A percentile compares a stretch with the other conserved stretches of the same genome.
Evolutionary conservation across 1,140 invertebrate genomes (phyloP).

Genomic region (Trichogramma pretiosum): DNA sequence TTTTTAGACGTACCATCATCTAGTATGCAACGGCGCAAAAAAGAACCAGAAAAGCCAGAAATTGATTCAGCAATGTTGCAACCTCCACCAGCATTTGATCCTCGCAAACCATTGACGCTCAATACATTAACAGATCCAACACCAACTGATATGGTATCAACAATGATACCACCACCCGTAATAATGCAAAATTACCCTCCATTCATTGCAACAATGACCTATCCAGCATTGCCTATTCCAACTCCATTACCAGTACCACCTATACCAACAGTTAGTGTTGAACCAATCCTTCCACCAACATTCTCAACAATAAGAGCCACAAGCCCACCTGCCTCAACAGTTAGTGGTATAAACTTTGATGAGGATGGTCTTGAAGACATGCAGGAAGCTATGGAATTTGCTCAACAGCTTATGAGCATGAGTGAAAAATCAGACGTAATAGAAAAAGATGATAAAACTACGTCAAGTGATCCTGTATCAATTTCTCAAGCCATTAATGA

Average conservation of each 20-base stretch:
- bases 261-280: constrained; percentile 1
- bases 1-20: no score
- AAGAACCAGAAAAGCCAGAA: no score
- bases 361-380: constrained; percentile 36
- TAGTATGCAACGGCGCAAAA: no score
- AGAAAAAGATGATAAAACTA: not conserved
- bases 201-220: constrained; percentile 16
- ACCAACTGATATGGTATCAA: not conserved
- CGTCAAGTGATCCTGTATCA: no score
- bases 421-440: no score
- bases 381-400: constrained; percentile 39
- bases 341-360: constrained; percentile 12
- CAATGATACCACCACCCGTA: constrained; percentile 8
- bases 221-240: constrained; percentile 12
- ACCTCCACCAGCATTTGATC: constrained; percentile 17
- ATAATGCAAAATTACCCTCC: constrained; percentile 6
- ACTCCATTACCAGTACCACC: not conserved
- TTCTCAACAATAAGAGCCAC: constrained; percentile 7
- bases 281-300: constrained; percentile 12
- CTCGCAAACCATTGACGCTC: constrained; percentile 11
- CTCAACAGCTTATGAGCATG: constrained; percentile 35
- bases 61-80: constrained; percentile 6
- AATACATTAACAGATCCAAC: constrained; percentile 1
- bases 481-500: no score
- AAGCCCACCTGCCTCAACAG: not conserved